Evolutionary conservation across 1,140 invertebrate species (phyloP).

Genomic region (Bombus huntii): DNA sequence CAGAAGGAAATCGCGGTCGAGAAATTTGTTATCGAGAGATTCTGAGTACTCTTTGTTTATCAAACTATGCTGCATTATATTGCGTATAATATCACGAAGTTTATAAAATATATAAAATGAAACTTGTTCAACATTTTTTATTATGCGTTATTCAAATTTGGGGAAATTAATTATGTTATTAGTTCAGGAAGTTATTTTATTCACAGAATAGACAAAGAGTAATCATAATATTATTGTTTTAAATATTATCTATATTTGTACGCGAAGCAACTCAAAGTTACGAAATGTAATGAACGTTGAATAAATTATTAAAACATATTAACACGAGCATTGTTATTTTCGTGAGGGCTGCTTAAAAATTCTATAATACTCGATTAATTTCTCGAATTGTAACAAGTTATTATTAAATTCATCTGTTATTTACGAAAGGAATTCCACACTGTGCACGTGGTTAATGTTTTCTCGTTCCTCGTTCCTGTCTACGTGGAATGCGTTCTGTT

Average conservation of each 20-base stretch:
- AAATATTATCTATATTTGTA: not conserved
- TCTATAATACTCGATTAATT: not conserved
- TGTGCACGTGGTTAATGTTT: not conserved
- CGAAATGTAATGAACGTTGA: not conserved
- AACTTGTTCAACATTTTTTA: too few relatives aligned
- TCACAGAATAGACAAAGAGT: not conserved
- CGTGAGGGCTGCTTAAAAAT: not conserved
- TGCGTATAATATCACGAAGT: not conserved
- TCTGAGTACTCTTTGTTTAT: slow-evolving; percentile 1
- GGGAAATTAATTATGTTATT: not conserved
- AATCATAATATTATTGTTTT: not conserved
- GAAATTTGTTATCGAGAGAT: not conserved
- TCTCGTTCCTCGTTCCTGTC: not conserved
- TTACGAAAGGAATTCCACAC: not conserved
- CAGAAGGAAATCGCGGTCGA: not conserved
- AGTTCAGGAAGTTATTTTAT: not conserved
- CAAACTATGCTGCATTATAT: not conserved
- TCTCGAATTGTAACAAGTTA: not conserved
- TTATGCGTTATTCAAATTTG: too few relatives aligned
- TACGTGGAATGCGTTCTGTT: not conserved
- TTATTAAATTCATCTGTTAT: not conserved
- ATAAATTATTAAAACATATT: slow-evolving; percentile 12
- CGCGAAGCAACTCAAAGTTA: not conserved
- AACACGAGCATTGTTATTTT: not conserved
- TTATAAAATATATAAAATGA: not conserved